phyloP scores from a whole-genome alignment of 2,113 vertebrate genomes.

The Ictidomys tridecemlineatus region DNA sequence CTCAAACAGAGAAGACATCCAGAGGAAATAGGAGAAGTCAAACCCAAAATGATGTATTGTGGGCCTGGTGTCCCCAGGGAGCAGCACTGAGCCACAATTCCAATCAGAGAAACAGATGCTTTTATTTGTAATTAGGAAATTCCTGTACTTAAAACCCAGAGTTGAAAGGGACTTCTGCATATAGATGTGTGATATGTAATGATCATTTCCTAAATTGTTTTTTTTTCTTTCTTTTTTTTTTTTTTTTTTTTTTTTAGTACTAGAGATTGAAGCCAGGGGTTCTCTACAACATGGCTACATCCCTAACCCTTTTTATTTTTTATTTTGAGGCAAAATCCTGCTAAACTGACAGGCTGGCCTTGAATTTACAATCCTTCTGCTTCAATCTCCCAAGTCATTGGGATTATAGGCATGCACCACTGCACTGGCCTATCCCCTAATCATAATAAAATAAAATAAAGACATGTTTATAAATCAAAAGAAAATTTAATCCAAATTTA shows the following conservation, averaged over 20 bases:
- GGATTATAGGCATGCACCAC: too few species aligned
- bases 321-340: too few species aligned
- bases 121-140: not conserved
- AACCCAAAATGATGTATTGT: constrained; percentile 9
- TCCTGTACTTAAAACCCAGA: constrained; percentile 4
- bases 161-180: not conserved
- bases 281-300: too few species aligned
- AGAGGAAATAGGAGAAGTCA: constrained; percentile 33
- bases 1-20: not conserved
- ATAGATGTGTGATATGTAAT: not conserved
- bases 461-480: not conserved
- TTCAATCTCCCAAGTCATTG: too few species aligned
- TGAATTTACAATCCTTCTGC: too few species aligned
- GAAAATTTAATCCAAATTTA: not conserved
- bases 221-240: too few species aligned
- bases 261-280: too few species aligned
- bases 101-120: not conserved
- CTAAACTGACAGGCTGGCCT: too few species aligned
- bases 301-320: too few species aligned
- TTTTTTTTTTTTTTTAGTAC: too few species aligned
- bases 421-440: not conserved
- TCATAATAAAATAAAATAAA: constrained; percentile 7
- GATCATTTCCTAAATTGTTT: not conserved
- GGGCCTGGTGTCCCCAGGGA: not conserved
- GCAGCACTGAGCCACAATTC: not conserved